Evolutionary conservation across 2,888 invertebrate genomes (phyloP).

Genomic region (Noctua comes): DNA sequence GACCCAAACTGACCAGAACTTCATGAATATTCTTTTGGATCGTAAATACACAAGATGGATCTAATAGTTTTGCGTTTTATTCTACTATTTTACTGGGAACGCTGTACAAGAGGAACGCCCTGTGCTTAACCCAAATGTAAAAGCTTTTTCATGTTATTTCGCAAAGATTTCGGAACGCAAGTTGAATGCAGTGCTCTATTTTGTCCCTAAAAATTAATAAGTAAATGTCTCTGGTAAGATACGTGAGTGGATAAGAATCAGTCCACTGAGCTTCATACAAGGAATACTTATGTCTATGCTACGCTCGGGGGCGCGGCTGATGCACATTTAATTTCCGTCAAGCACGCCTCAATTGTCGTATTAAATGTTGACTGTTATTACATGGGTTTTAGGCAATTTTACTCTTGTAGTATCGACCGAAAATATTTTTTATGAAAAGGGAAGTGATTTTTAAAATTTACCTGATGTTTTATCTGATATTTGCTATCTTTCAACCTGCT

Average conservation of each 20-base stretch:
- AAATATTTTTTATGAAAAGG: no score
- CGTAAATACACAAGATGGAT: not conserved
- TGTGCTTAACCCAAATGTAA: not conserved
- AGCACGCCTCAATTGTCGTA: constrained; percentile 58
- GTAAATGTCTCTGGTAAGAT: not conserved
- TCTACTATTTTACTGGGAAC: not conserved
- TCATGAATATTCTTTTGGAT: not conserved
- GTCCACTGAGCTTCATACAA: constrained; percentile 27
- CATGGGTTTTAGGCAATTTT: constrained; percentile 12
- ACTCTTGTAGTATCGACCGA: not conserved
- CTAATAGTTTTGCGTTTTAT: not conserved
- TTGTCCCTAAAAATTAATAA: not conserved
- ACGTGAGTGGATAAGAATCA: constrained; percentile 17
- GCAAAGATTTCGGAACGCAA: not conserved
- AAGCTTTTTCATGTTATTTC: not conserved
- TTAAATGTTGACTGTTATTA: constrained; percentile 43
- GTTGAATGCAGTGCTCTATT: not conserved
- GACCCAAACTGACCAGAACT: not conserved
- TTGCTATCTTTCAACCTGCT: not conserved
- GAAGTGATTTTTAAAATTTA: no score
- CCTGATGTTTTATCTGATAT: not conserved
- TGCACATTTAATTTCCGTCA: constrained; percentile 69
- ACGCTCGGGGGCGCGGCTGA: constrained; percentile 62
- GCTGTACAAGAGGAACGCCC: not conserved
- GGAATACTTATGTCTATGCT: constrained; percentile 34